Conservation (phyloP, 37 sponge, comb jelly and placozoan species). For the Sycon ciliatum region DNA sequence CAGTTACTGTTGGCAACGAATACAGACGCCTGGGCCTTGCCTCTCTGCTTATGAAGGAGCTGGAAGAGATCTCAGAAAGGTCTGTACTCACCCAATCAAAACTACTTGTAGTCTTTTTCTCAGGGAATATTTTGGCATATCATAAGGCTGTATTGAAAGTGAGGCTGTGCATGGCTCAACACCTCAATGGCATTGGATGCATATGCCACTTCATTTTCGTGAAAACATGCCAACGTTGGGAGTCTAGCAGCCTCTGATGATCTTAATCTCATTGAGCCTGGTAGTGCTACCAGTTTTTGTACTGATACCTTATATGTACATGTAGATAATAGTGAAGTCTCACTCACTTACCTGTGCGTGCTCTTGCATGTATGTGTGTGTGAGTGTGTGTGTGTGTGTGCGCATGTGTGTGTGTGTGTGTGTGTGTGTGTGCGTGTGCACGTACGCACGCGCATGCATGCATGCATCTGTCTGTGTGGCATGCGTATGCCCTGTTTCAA, state of each 20-base stretch:
- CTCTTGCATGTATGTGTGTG: too few relatives aligned
- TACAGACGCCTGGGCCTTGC: conserved; percentile 83
- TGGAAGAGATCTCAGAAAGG: conserved; percentile 76
- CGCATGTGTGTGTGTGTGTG: neutral
- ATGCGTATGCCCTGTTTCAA: neutral
- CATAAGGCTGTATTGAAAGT: neutral
- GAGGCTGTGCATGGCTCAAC: neutral
- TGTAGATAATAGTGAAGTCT: too few relatives aligned
- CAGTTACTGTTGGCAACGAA: conserved; percentile 75
- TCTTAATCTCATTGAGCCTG: too few relatives aligned
- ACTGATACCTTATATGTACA: too few relatives aligned
- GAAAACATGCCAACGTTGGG: too few relatives aligned
- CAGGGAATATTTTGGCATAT: too few relatives aligned
- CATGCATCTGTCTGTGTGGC: neutral
- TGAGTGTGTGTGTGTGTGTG: neutral
- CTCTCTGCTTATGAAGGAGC: conserved; percentile 64
- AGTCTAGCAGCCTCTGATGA: too few relatives aligned
- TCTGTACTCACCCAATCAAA: neutral
- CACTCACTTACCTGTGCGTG: too few relatives aligned
- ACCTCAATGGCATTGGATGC: neutral
- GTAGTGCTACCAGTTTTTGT: too few relatives aligned
- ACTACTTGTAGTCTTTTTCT: neutral
- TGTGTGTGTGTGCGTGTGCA: neutral
- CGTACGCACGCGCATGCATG: too few relatives aligned
- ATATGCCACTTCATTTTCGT: neutral